Conservation (phyloP, 35 echinoderm and acorn worm genomes). For the Apostichopus californicus region DNA sequence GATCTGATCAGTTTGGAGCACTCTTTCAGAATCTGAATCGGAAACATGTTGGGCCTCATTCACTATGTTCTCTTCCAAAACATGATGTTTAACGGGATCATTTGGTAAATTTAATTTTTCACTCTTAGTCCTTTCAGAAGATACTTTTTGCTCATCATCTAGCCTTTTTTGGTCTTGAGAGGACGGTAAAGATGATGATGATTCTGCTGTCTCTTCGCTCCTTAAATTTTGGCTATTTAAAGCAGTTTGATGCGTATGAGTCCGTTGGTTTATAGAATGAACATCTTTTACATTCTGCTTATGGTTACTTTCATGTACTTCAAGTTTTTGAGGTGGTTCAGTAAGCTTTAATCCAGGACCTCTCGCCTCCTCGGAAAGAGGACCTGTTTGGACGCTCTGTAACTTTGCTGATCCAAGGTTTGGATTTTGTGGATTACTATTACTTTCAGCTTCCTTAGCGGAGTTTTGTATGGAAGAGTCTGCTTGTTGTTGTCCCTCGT, state of each 20-base stretch:
- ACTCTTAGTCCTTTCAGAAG: background rate
- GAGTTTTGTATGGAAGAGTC: background rate
- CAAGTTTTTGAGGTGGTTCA: slow-evolving; percentile 20
- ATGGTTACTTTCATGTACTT: slow-evolving; percentile 12
- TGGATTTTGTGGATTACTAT: background rate
- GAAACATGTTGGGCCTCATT: background rate
- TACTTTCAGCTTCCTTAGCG: background rate
- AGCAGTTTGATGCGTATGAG: background rate
- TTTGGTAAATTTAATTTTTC: background rate
- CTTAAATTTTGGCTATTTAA: background rate
- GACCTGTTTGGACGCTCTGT: background rate
- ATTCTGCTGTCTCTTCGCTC: background rate
- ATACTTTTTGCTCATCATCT: background rate
- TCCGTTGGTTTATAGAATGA: background rate
- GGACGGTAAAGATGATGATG: background rate
- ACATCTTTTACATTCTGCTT: background rate
- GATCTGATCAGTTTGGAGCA: background rate
- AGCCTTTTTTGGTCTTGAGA: background rate
- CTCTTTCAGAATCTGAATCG: background rate
- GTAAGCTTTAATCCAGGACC: background rate
- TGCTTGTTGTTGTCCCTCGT: background rate
- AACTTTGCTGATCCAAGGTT: background rate
- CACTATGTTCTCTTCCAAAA: background rate
- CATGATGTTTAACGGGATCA: background rate
- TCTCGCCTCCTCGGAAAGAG: background rate